These are phyloP conservation scores for Lydus trimaculatus DNA, from an alignment of 2,888 invertebrate genomes.

Conservation along the genomic window DNA sequence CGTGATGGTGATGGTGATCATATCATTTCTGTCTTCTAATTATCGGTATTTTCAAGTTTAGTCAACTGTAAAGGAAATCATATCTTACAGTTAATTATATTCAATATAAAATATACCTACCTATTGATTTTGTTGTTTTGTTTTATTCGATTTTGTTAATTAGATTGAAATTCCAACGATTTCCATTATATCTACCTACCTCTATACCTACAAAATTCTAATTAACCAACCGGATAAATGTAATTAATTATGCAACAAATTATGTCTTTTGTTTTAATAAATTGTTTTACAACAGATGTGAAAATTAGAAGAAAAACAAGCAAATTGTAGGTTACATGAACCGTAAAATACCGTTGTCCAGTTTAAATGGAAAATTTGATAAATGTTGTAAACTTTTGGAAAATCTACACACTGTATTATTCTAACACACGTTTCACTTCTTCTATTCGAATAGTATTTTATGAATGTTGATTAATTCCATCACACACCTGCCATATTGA, in stretches of 20 bases:
- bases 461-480: background rate
- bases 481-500: slow-evolving; percentile 2
- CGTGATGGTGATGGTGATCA: background rate
- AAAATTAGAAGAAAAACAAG: background rate
- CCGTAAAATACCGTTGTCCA: background rate
- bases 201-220: background rate
- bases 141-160: slow-evolving; percentile 7
- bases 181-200: background rate
- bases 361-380: background rate
- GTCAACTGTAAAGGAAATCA: slow-evolving; percentile 10
- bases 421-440: background rate
- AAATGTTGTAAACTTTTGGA: too few relatives aligned
- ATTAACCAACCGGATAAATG: background rate
- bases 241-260: background rate
- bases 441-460: background rate
- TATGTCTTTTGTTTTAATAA: background rate
- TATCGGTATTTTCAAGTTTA: background rate
- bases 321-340: background rate
- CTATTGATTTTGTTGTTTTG: background rate
- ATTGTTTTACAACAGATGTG: background rate
- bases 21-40: slow-evolving; percentile 1
- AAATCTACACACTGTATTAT: background rate
- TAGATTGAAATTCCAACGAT: background rate
- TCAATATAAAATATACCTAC: background rate
- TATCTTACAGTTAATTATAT: background rate